Percentiles rank a stretch among this genome's conserved stretches.
These are phyloP conservation scores for Rachycentron canadum DNA, from an alignment of 2,797 vertebrate genomes.

Conservation along the genomic window DNA sequence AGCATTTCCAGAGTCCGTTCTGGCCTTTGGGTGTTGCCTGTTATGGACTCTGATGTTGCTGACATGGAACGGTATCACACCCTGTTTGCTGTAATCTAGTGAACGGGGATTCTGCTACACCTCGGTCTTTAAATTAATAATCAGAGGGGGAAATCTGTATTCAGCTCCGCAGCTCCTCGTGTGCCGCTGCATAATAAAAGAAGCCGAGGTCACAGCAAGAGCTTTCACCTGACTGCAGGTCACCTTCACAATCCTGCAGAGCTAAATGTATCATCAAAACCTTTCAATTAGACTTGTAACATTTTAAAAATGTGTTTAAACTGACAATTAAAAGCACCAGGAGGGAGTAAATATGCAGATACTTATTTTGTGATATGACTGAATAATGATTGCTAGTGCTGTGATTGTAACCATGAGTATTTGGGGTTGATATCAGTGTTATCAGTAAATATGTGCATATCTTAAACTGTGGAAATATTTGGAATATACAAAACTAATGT, in stretches of 20 bases:
- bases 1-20: constrained; percentile 12
- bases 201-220: constrained; percentile 38
- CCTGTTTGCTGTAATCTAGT: constrained; percentile 11
- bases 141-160: constrained; percentile 45
- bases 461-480: not conserved
- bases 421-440: not conserved
- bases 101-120: constrained; percentile 1
- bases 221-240: constrained; percentile 10
- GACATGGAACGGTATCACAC: not conserved
- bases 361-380: not conserved
- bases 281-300: not conserved
- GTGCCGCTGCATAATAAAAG: constrained; percentile 40
- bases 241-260: constrained; percentile 44
- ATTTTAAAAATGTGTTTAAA: not conserved
- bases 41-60: constrained; percentile 10
- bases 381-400: not conserved
- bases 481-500: not conserved
- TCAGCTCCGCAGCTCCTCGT: constrained; percentile 26
- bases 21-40: constrained; percentile 3
- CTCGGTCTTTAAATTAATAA: constrained; percentile 50
- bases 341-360: not conserved
- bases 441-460: not conserved
- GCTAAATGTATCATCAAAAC: not conserved
- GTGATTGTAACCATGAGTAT: not conserved
- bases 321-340: not conserved